Base-by-base conservation (phyloP, 2,888 invertebrate species). In the Pachycephus smyrnensis region DNA sequence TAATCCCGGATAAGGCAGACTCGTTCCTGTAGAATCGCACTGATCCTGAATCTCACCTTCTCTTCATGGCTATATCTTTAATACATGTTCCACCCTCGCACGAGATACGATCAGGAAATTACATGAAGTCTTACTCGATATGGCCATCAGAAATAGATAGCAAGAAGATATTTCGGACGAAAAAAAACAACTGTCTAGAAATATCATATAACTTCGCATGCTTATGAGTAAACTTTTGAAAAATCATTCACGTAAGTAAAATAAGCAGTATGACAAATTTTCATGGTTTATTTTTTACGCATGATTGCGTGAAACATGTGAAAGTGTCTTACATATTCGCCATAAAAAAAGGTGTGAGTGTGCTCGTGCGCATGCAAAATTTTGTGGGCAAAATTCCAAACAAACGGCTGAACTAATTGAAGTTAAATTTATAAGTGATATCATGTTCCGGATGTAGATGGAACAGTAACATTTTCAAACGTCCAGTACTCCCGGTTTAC, bases 1-100 rank as follows among this genome's bases (percentile, higher is more conserved):
- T 77, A 77, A 77, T 77, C 77, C 71, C 1, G 69, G 77, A 75
- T 75, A 68, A 75, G 32, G 75, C 55, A 23, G 40, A 35, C 77
- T 71, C 9, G 2, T 12, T 31, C 31, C 32, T 71, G 71, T 71
- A 71, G 71, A 71, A 71, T 33, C 12, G 4, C 31, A 33, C 71
- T 71, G 71, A 71, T 71, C 71, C 71, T 33, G 71, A 31, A 15
- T 71, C 71, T 71, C 71, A 33, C 15, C 71, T 71, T 15, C 33
- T 71, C 33, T 2, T 33, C 31, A 15, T 15, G 71, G 31, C 32
- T 71, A 3, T 33, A 71, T 71, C 32, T 31, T 71, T 71, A 71
- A 71, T 71, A 71, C 71, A 71, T 71, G 31, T 36, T 32, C 30
- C 23, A 12, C 74, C 74, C 36, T 74, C n/a, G 36, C 36, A 3